These are phyloP conservation scores for Dryadula phaetusa DNA, from an alignment of 2,888 invertebrate species.

Conservation along the genomic window DNA sequence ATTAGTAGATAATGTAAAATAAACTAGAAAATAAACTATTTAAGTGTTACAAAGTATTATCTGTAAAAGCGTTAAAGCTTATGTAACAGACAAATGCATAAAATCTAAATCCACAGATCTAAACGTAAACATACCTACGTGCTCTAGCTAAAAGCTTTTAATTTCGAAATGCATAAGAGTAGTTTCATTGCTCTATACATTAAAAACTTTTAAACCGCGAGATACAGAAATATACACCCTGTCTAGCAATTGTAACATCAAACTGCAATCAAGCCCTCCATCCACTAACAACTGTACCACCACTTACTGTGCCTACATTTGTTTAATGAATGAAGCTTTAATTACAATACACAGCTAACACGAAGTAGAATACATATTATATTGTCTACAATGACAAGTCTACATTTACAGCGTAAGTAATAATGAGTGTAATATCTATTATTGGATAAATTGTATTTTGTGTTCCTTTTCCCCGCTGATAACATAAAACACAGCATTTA, in stretches of 20 bases:
- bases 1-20: no score
- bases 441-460: no score
- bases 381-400: no score
- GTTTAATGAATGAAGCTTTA: conserved; percentile 15
- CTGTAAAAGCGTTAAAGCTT: background rate
- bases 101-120: background rate
- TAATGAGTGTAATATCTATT: no score
- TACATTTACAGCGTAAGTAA: no score
- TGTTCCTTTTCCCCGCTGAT: no score
- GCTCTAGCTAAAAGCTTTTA: conserved; percentile 29
- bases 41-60: no score
- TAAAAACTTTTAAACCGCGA: conserved; percentile 20
- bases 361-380: background rate
- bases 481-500: no score
- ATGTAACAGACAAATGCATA: background rate
- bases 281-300: background rate
- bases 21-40: no score
- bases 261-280: conserved; percentile 6
- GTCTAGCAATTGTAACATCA: conserved; percentile 6
- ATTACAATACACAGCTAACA: conserved; percentile 7
- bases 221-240: conserved; percentile 12
- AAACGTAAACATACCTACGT: conserved; percentile 18
- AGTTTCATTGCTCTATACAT: conserved; percentile 28
- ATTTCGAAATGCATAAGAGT: conserved; percentile 19
- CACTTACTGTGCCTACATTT: conserved; percentile 9